Conservation (phyloP, 2,888 invertebrate genomes). For the Euzetes globulus region DNA sequence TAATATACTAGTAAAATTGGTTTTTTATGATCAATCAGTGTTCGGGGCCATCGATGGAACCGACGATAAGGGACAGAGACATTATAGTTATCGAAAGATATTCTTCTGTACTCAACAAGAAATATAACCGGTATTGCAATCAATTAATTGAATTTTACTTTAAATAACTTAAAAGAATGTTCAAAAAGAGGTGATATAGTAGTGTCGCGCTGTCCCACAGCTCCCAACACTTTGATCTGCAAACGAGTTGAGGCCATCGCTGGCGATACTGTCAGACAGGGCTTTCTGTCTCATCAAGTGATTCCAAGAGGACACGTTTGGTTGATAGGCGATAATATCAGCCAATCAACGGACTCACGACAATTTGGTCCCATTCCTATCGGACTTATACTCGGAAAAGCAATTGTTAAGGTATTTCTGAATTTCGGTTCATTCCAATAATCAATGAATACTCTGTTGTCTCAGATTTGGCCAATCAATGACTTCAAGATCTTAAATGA, state of each 20-base stretch:
- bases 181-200: conserved; percentile 67
- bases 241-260: conserved; percentile 68
- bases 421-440: background rate
- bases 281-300: conserved; percentile 45
- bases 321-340: conserved; percentile 81
- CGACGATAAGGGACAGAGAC: conserved; percentile 72
- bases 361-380: conserved; percentile 79
- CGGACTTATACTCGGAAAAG: conserved; percentile 71
- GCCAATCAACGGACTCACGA: conserved; percentile 78
- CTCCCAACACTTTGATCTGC: conserved; percentile 59
- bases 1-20: background rate
- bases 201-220: conserved; percentile 66
- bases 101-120: conserved; percentile 5
- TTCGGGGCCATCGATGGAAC: conserved; percentile 87
- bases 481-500: background rate
- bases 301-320: conserved; percentile 80
- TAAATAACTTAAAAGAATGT: no score
- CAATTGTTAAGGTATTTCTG: conserved; percentile 44
- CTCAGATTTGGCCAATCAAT: background rate
- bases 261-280: conserved; percentile 45
- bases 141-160: background rate
- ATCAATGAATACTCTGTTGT: background rate
- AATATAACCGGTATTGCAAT: conserved; percentile 31
- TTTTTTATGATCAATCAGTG: conserved; percentile 56
- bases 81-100: conserved; percentile 69